These are phyloP conservation scores for Pseudoatta argentina DNA, from an alignment of 1,140 invertebrate species.

Conservation along the genomic window DNA sequence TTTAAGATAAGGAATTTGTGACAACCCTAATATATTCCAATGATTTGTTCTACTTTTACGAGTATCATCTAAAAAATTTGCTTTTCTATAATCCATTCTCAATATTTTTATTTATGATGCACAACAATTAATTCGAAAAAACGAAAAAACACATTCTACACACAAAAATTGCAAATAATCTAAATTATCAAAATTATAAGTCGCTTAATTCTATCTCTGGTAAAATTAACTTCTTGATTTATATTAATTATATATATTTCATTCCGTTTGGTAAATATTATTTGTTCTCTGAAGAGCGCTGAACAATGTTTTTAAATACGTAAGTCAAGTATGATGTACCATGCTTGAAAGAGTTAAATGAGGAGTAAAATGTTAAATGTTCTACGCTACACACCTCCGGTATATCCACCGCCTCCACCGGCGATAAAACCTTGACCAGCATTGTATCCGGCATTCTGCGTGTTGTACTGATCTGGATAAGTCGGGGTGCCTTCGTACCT, in stretches of 20 bases:
- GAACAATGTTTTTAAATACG: neutral
- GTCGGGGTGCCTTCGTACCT: conserved; percentile 91
- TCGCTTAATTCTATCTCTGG: neutral
- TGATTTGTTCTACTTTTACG: neutral
- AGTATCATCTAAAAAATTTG: neutral
- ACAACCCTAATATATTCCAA: neutral
- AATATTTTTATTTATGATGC: neutral
- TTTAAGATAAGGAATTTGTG: no score
- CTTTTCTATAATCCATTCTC: neutral
- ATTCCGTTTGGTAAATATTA: neutral
- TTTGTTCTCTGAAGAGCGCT: neutral
- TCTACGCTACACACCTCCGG: conserved; percentile 35
- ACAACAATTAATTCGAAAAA: neutral
- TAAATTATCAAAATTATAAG: neutral
- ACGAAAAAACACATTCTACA: neutral
- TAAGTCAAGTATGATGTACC: neutral
- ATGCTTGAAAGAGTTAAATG: no score
- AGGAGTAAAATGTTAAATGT: neutral
- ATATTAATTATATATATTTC: neutral
- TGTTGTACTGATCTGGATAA: conserved; percentile 87
- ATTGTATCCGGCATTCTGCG: conserved; percentile 71
- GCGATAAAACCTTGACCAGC: conserved; percentile 37
- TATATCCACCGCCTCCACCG: conserved; percentile 22
- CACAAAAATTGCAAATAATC: neutral
- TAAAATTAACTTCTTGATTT: neutral